Base-by-base conservation (phyloP, 1,140 invertebrate genomes). In the Drosophila nannoptera region DNA sequence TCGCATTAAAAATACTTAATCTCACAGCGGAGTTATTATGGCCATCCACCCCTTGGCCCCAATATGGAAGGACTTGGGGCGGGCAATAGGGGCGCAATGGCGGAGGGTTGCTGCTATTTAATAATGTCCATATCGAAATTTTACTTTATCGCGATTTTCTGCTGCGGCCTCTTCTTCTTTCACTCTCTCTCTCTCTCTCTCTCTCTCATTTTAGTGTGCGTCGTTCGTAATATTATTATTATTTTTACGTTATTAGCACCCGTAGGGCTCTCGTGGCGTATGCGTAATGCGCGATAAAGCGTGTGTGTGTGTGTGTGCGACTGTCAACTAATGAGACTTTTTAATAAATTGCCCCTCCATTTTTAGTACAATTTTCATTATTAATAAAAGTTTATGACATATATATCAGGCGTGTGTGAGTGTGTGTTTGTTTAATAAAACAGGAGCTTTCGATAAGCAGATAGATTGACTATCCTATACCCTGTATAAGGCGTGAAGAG, bases 1-100 rank as follows among this genome's bases (percentile, higher is more conserved):
- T 78, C 81, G 81, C 81, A 86, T 86, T 86, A 86, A 86, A 86
- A 86, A 86, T 86, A 86, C 81, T 86, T 86, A 86, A 86, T 86
- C 81, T 86, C 64, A 67, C 68, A 69, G 73, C 77, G 63, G 33
- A 81, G 82, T 80, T 83, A 82, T 87, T 75, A 69, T 59, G 52
- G 32, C 42, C 64, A 54, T 22, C 40, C 52, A 67, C 33, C 63
- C 64, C 61, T 14, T 67, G 38, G 42, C 46, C 35, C 54, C 49
- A 54, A 67, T 16, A 43, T 45, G 45, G 55, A 38, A 36, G 38
- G 43, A 31, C 16, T 9, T 11, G 22, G 40, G 58, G 40, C 22
- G 22, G 22, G 3, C 22, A 22, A 22, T 22, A 22, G 22, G 22
- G 22, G 22, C 22, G 22, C 22, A 22, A 22, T 22, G 22, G 29